Evolutionary conservation across 1,140 invertebrate genomes (phyloP).

Genomic region (Conopomorpha cramerella): DNA sequence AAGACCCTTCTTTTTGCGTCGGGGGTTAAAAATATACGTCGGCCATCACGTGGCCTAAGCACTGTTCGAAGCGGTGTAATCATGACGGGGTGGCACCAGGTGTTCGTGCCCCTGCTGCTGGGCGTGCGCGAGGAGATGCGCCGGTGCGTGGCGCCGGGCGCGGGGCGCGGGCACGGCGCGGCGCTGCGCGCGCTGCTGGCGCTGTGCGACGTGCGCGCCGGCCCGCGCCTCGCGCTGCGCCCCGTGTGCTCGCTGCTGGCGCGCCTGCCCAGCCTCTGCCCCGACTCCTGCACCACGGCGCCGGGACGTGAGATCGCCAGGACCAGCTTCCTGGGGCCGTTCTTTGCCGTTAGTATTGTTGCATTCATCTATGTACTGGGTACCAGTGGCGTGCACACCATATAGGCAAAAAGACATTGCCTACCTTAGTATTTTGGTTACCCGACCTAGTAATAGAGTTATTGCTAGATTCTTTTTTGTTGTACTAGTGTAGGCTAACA

Average conservation of each 20-base stretch:
- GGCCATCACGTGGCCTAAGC: no score
- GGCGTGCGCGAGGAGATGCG: slow-evolving; percentile 54
- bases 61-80: no score
- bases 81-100: slow-evolving; percentile 20
- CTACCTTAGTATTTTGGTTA: no score
- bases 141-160: slow-evolving; percentile 30
- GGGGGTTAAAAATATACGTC: no score
- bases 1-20: no score
- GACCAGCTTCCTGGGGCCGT: slow-evolving; percentile 86
- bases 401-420: no score
- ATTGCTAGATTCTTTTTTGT: no score
- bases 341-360: slow-evolving; percentile 69
- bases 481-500: no score
- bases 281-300: slow-evolving; percentile 70
- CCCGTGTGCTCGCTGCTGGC: slow-evolving; percentile 82
- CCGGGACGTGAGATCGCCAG: slow-evolving; percentile 81
- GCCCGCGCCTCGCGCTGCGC: slow-evolving; percentile 43
- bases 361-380: slow-evolving; percentile 1
- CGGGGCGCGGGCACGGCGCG: slow-evolving; percentile 30
- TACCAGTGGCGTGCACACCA: no score
- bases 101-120: slow-evolving; percentile 45
- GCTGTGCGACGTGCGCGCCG: slow-evolving; percentile 41
- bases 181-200: slow-evolving; percentile 41
- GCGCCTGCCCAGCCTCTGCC: slow-evolving; percentile 76
- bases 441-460: no score